These are phyloP conservation scores for Amphiprion clarkii DNA, from an alignment of 2,797 vertebrate species.

Conservation along the genomic window DNA sequence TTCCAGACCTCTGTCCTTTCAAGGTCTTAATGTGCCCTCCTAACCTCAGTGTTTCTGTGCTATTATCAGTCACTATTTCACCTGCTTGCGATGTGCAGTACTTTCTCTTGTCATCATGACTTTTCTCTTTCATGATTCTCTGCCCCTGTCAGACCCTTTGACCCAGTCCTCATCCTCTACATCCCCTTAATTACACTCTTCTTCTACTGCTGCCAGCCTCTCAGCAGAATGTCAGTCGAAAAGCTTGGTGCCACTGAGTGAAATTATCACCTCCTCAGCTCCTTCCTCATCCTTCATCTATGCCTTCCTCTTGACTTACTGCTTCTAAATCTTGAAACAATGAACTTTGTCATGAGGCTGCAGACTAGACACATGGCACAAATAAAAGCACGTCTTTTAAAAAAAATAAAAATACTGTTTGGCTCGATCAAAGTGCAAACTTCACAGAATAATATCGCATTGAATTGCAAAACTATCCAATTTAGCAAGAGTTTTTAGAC, in stretches of 20 bases:
- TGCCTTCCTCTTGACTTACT: slow-evolving; percentile 1
- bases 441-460: slow-evolving; percentile 19
- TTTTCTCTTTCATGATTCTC: slow-evolving; percentile 21
- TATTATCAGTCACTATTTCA: slow-evolving; percentile 45
- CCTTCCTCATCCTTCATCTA: slow-evolving; percentile 7
- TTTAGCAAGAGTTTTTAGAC: slow-evolving; percentile 13
- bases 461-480: slow-evolving; percentile 21
- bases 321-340: slow-evolving; percentile 19
- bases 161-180: slow-evolving; percentile 15
- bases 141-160: background rate
- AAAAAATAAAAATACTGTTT: background rate
- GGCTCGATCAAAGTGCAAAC: slow-evolving; percentile 39
- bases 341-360: slow-evolving; percentile 7
- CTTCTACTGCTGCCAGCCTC: slow-evolving; percentile 21
- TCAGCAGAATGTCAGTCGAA: slow-evolving; percentile 28
- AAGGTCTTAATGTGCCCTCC: slow-evolving; percentile 39
- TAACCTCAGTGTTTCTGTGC: slow-evolving; percentile 28
- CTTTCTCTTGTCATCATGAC: slow-evolving; percentile 6
- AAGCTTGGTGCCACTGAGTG: slow-evolving; percentile 22
- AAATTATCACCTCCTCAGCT: slow-evolving; percentile 28
- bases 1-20: slow-evolving; percentile 47
- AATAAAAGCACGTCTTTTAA: slow-evolving; percentile 18
- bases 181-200: slow-evolving; percentile 34
- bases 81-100: slow-evolving; percentile 27
- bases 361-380: slow-evolving; percentile 9